Evolutionary conservation across 2,113 vertebrate genomes (phyloP), one percentile per base, ranked within the genome.

Genomic region (Sorex araneus): DNA sequence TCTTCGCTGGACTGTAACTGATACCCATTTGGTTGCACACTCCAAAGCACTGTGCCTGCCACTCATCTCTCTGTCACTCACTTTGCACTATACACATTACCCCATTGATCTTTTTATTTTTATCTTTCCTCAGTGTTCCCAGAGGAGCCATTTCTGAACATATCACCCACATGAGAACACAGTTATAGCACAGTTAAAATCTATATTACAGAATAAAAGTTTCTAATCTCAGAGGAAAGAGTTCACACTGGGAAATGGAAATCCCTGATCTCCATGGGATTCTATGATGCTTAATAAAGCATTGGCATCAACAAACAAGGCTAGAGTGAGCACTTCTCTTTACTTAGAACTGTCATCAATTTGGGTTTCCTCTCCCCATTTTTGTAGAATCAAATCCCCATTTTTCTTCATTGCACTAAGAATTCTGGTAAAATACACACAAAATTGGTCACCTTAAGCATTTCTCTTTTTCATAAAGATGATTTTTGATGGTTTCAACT

Each of bases 1-100:
- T 84, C 76, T 92, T 85, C 70, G 28, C 7, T 34, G 5, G 16
- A n/a, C 54, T 34, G 34, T 18, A 23, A 80, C 40, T 21, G 27
- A 28, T 32, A 45, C 45, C 75, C 40, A 23, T 1, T 34, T 30
- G 10, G 5, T 7, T 71, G 30, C 21, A 36, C 0, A 0, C 30
- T 27, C 3, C 43, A 25, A 25, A 6, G 30, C 0, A 0, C 54
- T 9, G 23, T 75, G 63, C 67, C 45, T 69, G 60, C 28, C 76
- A 66, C 28, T 95, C 67, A 47, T 23, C 21, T 83, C 43, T 94
- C 27, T 15, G 6, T 28, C 43, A 43, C 8, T 30, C 6, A 10
- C 25, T 69, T 25, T 11, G 45, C 60, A 21, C 40, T 23, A 60
- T 60, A 23, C 18, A 3, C 5, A n/a, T 28, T 45, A 50, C 23